Evolutionary conservation across 2,888 invertebrate species (phyloP).

Genomic region (Caradrina clavipalpis): DNA sequence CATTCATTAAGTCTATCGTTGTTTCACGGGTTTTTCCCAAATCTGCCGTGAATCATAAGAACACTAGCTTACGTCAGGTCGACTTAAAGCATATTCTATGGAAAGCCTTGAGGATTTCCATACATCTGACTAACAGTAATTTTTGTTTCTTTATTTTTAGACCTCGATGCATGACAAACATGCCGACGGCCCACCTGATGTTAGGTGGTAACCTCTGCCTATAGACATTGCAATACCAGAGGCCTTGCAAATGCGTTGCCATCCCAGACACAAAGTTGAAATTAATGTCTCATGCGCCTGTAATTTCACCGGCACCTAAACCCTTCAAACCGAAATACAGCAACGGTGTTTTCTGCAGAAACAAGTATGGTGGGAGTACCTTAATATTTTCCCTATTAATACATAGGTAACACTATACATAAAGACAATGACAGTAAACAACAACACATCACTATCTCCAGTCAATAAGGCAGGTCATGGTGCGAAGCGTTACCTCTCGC

Average conservation of each 20-base stretch:
- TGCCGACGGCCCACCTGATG: too few species aligned
- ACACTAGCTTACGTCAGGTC: neutral
- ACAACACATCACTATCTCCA: conserved; percentile 35
- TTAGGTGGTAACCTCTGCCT: too few species aligned
- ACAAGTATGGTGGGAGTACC: too few species aligned
- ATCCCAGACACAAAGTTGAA: too few species aligned
- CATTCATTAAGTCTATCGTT: neutral
- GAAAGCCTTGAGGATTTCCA: neutral
- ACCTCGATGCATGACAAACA: too few species aligned
- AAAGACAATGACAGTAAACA: conserved; percentile 20
- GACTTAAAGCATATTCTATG: neutral
- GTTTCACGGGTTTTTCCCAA: conserved; percentile 10
- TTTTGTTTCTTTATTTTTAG: too few species aligned
- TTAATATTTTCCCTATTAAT: neutral
- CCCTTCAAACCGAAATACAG: too few species aligned
- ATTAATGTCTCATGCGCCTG: too few species aligned
- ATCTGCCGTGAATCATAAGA: conserved; percentile 8
- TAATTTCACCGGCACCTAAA: too few species aligned
- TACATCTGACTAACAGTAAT: neutral
- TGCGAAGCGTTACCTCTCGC: conserved; percentile 66
- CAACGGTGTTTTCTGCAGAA: too few species aligned
- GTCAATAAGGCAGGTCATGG: conserved; percentile 68
- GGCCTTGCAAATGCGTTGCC: too few species aligned
- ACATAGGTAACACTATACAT: neutral
- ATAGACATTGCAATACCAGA: too few species aligned